phyloP scores from a whole-genome alignment of 2,113 vertebrate species.

The Cynopterus brachyotis region DNA sequence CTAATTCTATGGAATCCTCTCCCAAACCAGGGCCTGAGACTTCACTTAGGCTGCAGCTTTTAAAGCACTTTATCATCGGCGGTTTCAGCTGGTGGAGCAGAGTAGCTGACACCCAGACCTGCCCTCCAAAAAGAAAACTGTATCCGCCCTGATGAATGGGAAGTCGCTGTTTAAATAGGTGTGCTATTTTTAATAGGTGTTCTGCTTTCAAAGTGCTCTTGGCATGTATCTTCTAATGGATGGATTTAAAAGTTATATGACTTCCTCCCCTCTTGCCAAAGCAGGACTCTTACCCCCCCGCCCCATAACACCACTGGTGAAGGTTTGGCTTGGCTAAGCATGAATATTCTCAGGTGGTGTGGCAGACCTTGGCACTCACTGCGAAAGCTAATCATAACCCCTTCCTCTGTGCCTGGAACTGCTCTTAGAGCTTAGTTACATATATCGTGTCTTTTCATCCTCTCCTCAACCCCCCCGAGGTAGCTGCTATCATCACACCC shows the following conservation, averaged over 20 bases:
- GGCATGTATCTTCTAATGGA: slow-evolving; percentile 68
- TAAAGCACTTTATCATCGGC: slow-evolving; percentile 63
- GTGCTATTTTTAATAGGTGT: slow-evolving; percentile 77
- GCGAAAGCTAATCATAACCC: slow-evolving; percentile 27
- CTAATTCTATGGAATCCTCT: slow-evolving; percentile 20
- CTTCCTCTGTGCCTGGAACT: slow-evolving; percentile 27
- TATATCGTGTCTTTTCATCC: background rate
- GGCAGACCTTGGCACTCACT: slow-evolving; percentile 26
- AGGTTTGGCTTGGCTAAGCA: slow-evolving; percentile 69
- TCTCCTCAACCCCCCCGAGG: background rate
- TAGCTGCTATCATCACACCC: background rate
- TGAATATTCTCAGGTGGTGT: slow-evolving; percentile 60
- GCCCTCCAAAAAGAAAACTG: slow-evolving; percentile 60
- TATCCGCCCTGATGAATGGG: slow-evolving; percentile 48
- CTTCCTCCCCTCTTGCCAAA: slow-evolving; percentile 75
- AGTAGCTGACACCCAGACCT: slow-evolving; percentile 50
- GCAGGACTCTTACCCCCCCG: slow-evolving; percentile 31
- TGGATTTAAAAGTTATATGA: slow-evolving; percentile 75
- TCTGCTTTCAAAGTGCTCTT: slow-evolving; percentile 75
- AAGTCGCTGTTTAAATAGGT: slow-evolving; percentile 75
- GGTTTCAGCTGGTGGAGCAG: slow-evolving; percentile 30
- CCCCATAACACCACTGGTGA: slow-evolving; percentile 18
- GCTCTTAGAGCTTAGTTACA: background rate
- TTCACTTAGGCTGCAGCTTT: slow-evolving; percentile 44
- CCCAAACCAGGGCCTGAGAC: background rate